Percentiles rank a stretch among this genome's conserved stretches.
phyloP scores from a whole-genome alignment of 2,888 invertebrate species.

The Megalurothrips usitatus region DNA sequence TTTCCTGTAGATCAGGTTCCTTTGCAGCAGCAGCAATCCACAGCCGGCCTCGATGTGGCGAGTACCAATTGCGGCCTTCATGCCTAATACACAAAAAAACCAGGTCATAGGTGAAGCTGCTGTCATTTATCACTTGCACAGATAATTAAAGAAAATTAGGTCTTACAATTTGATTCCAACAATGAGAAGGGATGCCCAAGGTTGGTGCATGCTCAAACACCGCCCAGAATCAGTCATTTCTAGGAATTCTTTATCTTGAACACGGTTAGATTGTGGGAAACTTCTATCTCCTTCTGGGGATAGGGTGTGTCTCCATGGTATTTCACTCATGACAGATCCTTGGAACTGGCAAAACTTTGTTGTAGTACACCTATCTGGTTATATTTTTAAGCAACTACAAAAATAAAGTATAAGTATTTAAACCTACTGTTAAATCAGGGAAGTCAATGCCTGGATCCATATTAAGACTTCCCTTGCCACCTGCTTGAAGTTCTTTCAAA shows the following conservation, averaged over 20 bases:
- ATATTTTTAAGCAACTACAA: neutral
- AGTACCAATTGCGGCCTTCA: slow-evolving; percentile 93
- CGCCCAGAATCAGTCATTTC: slow-evolving; percentile 81
- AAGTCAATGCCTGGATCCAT: neutral
- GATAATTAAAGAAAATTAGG: neutral
- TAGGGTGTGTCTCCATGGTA: neutral
- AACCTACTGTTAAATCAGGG: neutral
- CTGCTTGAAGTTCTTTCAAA: neutral
- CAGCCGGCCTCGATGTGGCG: slow-evolving; percentile 81
- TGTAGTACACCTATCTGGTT: neutral
- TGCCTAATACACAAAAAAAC: slow-evolving; percentile 54
- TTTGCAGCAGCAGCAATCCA: slow-evolving; percentile 92
- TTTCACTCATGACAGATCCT: neutral
- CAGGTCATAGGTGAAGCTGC: neutral
- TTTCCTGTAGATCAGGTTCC: slow-evolving; percentile 62
- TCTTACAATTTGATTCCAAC: slow-evolving; percentile 85
- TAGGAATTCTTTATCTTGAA: slow-evolving; percentile 72
- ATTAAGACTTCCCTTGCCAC: neutral
- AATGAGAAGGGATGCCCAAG: slow-evolving; percentile 87
- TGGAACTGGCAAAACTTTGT: neutral
- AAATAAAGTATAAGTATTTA: neutral
- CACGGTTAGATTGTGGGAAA: slow-evolving; percentile 42
- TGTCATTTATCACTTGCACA: neutral
- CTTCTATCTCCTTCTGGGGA: neutral
- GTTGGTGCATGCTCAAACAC: slow-evolving; percentile 93